These are phyloP conservation scores for Anolis carolinensis DNA, from an alignment of 2,113 vertebrate species.

Conservation along the genomic window DNA sequence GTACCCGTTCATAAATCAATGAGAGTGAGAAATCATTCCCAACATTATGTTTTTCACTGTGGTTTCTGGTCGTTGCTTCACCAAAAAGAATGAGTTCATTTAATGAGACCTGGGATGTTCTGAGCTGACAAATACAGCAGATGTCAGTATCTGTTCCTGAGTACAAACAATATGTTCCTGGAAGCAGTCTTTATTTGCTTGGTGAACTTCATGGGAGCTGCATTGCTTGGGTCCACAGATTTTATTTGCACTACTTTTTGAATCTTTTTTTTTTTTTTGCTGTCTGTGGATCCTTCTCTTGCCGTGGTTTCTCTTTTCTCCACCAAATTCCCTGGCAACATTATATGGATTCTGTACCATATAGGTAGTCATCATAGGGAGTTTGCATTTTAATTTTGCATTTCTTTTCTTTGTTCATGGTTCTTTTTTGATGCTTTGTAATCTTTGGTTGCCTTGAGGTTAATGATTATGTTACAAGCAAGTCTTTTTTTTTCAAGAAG, in stretches of 20 bases:
- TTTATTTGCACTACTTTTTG: conserved; percentile 27
- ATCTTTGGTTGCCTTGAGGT: conserved; percentile 60
- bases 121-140: neutral
- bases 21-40: neutral
- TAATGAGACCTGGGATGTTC: neutral
- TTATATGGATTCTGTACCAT: conserved; percentile 34
- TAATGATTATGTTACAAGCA: conserved; percentile 1
- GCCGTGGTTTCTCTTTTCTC: neutral
- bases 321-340: neutral
- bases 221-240: conserved; percentile 7
- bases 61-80: neutral
- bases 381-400: neutral
- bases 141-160: neutral
- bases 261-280: conserved; percentile 48
- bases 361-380: conserved; percentile 34
- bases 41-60: neutral
- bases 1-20: neutral
- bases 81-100: neutral
- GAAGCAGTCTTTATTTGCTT: conserved; percentile 1
- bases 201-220: conserved; percentile 25
- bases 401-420: conserved; percentile 19
- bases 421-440: conserved; percentile 17
- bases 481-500: conserved; percentile 23
- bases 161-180: neutral
- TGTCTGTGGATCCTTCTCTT: conserved; percentile 29